Evolutionary conservation across 2,113 vertebrate species (phyloP).

Genomic region (Ctenodactylus gundi): DNA sequence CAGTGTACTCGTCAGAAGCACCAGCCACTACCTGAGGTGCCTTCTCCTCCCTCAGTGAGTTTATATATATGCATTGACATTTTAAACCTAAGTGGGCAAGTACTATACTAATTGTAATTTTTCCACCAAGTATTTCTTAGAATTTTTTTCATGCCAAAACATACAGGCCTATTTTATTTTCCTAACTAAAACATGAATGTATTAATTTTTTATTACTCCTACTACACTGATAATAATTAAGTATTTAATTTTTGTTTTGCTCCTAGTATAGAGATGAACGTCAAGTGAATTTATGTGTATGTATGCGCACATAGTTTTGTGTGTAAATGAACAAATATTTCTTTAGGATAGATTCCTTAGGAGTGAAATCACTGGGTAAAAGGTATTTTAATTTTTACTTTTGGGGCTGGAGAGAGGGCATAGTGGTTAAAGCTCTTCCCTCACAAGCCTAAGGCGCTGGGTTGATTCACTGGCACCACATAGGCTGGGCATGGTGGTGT

Average conservation of each 20-base stretch:
- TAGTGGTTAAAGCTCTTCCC: too few relatives aligned
- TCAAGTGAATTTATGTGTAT: neutral
- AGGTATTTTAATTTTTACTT: slow-evolving; percentile 3
- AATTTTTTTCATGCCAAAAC: neutral
- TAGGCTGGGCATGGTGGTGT: too few relatives aligned
- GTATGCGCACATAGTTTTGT: neutral
- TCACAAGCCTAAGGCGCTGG: too few relatives aligned
- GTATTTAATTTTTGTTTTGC: neutral
- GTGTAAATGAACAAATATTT: neutral
- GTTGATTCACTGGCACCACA: too few relatives aligned
- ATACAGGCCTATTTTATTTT: neutral
- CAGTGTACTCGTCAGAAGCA: neutral
- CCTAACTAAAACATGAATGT: neutral
- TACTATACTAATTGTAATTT: neutral
- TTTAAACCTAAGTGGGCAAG: neutral
- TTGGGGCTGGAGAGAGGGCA: too few relatives aligned
- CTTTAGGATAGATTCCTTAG: neutral
- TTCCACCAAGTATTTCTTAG: neutral
- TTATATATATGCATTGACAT: neutral
- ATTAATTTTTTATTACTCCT: neutral
- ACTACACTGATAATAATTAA: neutral
- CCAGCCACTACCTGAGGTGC: neutral
- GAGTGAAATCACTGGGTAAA: neutral
- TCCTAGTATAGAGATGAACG: neutral
- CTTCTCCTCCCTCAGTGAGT: neutral